Conservation (phyloP, 2,797 vertebrate genomes). For the Valencia hispanica region DNA sequence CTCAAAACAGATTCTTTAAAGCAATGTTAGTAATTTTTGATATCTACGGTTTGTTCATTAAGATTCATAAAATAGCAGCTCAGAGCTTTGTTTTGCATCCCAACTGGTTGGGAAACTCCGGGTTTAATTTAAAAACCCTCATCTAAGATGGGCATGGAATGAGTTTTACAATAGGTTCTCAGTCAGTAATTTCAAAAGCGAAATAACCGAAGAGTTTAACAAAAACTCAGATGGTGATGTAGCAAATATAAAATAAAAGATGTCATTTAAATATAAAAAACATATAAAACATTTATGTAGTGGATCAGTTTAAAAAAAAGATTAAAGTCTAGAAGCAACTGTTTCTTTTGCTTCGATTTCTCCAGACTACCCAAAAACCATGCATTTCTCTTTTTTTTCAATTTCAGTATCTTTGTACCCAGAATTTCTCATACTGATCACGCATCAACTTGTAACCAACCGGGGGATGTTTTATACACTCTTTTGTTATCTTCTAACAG, state of each 20-base stretch:
- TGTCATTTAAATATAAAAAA: not conserved
- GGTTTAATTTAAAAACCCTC: not conserved
- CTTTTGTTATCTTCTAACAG: too few relatives aligned
- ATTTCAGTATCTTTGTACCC: not conserved
- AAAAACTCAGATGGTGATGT: not conserved
- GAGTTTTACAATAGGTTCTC: not conserved
- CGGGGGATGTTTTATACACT: not conserved
- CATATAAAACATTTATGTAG: not conserved
- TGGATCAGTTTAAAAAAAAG: not conserved
- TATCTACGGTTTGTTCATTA: not conserved
- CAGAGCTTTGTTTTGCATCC: not conserved
- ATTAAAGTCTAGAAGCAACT: not conserved
- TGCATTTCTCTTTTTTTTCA: not conserved
- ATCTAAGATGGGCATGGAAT: not conserved
- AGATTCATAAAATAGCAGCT: not conserved
- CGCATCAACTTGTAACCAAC: not conserved
- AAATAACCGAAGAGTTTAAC: not conserved
- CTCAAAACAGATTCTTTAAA: not conserved
- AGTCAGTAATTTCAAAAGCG: not conserved
- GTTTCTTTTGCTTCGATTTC: not conserved
- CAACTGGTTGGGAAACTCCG: not conserved
- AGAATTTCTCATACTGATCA: not conserved
- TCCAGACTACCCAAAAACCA: not conserved
- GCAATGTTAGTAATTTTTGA: not conserved
- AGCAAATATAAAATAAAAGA: not conserved